Percentiles rank a stretch among this genome's conserved stretches.
These are phyloP conservation scores for Vanessa tameamea DNA, from an alignment of 1,140 invertebrate genomes.

Conservation along the genomic window DNA sequence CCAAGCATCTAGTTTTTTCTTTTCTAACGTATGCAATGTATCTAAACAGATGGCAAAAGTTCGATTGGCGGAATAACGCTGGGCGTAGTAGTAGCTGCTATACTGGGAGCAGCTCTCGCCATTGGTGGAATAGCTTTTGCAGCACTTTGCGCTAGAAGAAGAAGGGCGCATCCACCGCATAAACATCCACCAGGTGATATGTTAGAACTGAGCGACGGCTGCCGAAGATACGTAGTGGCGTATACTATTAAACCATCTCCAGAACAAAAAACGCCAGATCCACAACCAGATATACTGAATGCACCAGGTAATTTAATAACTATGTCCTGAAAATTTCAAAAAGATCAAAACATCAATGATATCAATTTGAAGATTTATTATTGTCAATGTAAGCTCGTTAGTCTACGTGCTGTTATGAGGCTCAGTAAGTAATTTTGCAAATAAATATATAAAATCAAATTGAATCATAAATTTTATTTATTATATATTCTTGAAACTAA, in stretches of 20 bases:
- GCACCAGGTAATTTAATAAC: conserved; percentile 54
- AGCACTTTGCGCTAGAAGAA: conserved; percentile 59
- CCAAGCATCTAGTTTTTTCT: too few relatives aligned
- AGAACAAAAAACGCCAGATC: conserved; percentile 69
- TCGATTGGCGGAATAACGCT: conserved; percentile 62
- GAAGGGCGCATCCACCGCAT: conserved; percentile 59
- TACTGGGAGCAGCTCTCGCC: conserved; percentile 54
- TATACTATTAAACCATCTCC: conserved; percentile 74
- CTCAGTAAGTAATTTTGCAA: too few relatives aligned
- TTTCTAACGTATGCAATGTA: not conserved
- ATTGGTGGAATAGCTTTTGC: conserved; percentile 59
- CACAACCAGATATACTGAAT: conserved; percentile 73
- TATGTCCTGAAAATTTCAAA: too few relatives aligned
- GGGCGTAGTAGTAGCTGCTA: conserved; percentile 63
- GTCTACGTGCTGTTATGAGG: too few relatives aligned
- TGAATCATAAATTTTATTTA: too few relatives aligned
- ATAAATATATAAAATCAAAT: too few relatives aligned
- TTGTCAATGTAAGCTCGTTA: too few relatives aligned
- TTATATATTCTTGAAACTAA: too few relatives aligned
- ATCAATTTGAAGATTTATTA: too few relatives aligned
- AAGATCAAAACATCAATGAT: not conserved
- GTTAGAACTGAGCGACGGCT: conserved; percentile 70
- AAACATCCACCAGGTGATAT: conserved; percentile 73
- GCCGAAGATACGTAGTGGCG: conserved; percentile 70
- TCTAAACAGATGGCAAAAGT: conserved; percentile 60